Base-by-base conservation (phyloP, 35 echinoderm and acorn worm genomes). In the Stichopus chloronotus region DNA sequence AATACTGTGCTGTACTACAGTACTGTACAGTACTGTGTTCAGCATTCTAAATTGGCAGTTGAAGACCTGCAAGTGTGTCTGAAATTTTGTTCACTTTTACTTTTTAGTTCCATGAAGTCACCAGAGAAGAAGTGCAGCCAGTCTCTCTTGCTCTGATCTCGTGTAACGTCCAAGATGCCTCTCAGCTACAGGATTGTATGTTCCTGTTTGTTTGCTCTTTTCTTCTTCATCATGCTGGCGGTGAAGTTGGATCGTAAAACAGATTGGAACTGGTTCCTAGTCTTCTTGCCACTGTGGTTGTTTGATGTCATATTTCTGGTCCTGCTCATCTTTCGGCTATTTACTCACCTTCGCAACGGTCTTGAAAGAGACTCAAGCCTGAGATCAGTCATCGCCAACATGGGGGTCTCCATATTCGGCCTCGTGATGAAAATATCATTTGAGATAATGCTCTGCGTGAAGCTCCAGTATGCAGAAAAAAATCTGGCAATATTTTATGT, bases 221-320 rank as follows among this genome's bases (percentile, higher is more conserved):
- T 96, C 52, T 98, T 98, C 74, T 61, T 98, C 16, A 96, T 96
- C 54, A 78, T 98, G 59, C 56, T 96, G 58, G 95, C 97, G 8
- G 78, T 96, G 6, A 94, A 92, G 14, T 83, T 98, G 69, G 93
- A 94, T 69, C 68, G 94, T 30, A 95, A 93, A 25, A 69, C 79
- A 0, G 92, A 86, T 5, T 98, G 97, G 97, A 98, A 98, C 87
- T 98, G 97, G 97, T 98, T 98, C 81, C 88, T 98, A 1, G 92
- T 98, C 22, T 98, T 94, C 78, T 81, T 98, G 19, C 97, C 97
- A 1, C 57, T 98, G 16, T 98, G 97, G 97, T 57, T 96, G 43
- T 98, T 96, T n/a, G 95, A 98, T 80, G 72, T 93, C 14, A 55
- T 94, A 17, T 84, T 96, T 23, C 23, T 96, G 6, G 63, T 53